Base-by-base conservation (phyloP, 2,113 vertebrate species). In the Lampris megalopsis region DNA sequence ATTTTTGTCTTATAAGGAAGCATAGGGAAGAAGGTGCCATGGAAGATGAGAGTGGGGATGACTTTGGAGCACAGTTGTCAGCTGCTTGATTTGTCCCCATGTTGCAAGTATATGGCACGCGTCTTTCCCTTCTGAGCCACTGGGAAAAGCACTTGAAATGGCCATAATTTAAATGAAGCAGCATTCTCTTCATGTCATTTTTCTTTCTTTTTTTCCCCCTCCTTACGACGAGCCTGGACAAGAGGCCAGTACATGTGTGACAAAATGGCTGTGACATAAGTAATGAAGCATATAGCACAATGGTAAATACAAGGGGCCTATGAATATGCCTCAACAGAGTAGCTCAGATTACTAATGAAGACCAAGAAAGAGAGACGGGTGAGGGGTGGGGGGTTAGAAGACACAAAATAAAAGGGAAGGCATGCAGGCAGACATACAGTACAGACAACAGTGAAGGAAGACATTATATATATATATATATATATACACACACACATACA, bases 381-480 rank as follows among this genome's bases (percentile, higher is more conserved):
- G 11, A 13, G 62, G n/a, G 24, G 57, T 53, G 49, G 47, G 68
- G 24, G 53, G 24, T 10, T 45, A 45, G 7, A 45, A 7, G 43
- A 24, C 24, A 24, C 24, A 24, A 24, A 24, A 24, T 24, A 24
- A 45, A 45, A 45, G 43, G 43, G 43, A 7, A 7, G 43, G 43
- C 24, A 24, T 45, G 43, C 40, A 56, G 52, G 65, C 71, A 57
- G 63, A 41, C 64, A 52, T 3, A 40, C 8, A 71, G 48, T 42
- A 65, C 38, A 40, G 38, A 42, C 62, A 70, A 1, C 57, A 47
- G 13, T 38, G 47, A 63, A 60, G 47, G 24, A 59, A 75, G 50
- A 71, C 52, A 67, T 35, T 50, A 67, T 7, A 73, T 67, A 83
- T 53, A 36, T 57, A 83, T 53, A 36, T 57, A 71, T 56, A 71